Conservation (phyloP, 2,888 invertebrate genomes). For the Andrena haemorrhoa region DNA sequence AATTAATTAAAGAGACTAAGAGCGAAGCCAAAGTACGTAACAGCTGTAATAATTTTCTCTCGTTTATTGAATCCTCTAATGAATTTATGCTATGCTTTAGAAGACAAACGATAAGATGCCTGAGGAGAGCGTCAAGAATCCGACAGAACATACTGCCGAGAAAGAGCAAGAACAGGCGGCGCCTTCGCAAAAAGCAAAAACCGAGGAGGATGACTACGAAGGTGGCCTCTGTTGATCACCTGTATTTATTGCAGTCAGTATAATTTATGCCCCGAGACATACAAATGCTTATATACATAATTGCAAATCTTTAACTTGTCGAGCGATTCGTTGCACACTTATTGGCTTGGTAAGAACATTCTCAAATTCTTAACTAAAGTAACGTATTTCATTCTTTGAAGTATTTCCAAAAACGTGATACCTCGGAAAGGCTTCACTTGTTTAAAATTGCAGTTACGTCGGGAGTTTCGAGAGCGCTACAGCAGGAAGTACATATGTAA, state of each 20-base stretch:
- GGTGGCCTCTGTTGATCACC: conserved; percentile 63
- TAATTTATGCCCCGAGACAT: conserved; percentile 38
- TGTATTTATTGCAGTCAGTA: conserved; percentile 28
- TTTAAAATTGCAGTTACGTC: conserved; percentile 20
- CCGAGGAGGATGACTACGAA: conserved; percentile 58
- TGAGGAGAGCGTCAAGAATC: conserved; percentile 2
- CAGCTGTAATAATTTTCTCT: conserved; percentile 62
- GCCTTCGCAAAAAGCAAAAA: conserved; percentile 26
- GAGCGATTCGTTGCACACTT: conserved; percentile 18
- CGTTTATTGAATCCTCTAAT: background rate
- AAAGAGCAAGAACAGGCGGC: conserved; percentile 39
- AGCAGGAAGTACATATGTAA: conserved; percentile 29
- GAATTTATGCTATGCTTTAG: conserved; percentile 12
- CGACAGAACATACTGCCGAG: conserved; percentile 17
- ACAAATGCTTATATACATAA: conserved; percentile 34
- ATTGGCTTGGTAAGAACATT: conserved; percentile 29
- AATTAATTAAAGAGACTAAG: conserved; percentile 80
- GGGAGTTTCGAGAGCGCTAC: conserved; percentile 9
- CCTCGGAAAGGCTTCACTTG: conserved; percentile 2
- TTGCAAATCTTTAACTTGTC: conserved; percentile 30
- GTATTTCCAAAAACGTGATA: conserved; percentile 30
- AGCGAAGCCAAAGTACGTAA: conserved; percentile 83
- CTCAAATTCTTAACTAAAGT: conserved; percentile 3
- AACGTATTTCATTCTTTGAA: conserved; percentile 16
- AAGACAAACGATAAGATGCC: conserved; percentile 17